These are phyloP conservation scores for Drosophila melanogaster DNA, from an alignment of 1,140 invertebrate genomes.

Conservation along the genomic window Release_6_plus_ISO1_MT NT_033779.5:5941501-5942000, in stretches of 20 bases:
- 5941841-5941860: neutral
- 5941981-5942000: neutral
- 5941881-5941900: neutral
- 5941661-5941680: neutral
- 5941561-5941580: slow-evolving; percentile 66
- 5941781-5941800: neutral
- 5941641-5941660: slow-evolving; percentile 53
- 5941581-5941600: slow-evolving; percentile 19
- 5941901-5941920: neutral
- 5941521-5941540: slow-evolving; percentile 30
- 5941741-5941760: slow-evolving; percentile 6
- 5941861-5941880: too few relatives aligned
- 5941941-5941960: neutral
- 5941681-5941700: slow-evolving; percentile 2
- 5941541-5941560: slow-evolving; percentile 68
- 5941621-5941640: slow-evolving; percentile 53
- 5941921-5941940: neutral
- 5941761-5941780: neutral
- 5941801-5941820: too few relatives aligned
- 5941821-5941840: neutral
- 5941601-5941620: slow-evolving; percentile 64
- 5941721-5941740: slow-evolving; percentile 9
- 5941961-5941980: slow-evolving; percentile 4
- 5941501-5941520: slow-evolving; percentile 18
- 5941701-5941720: slow-evolving; percentile 43